Base-by-base conservation (phyloP, 2,888 invertebrate species). In the Agrochola lota region DNA sequence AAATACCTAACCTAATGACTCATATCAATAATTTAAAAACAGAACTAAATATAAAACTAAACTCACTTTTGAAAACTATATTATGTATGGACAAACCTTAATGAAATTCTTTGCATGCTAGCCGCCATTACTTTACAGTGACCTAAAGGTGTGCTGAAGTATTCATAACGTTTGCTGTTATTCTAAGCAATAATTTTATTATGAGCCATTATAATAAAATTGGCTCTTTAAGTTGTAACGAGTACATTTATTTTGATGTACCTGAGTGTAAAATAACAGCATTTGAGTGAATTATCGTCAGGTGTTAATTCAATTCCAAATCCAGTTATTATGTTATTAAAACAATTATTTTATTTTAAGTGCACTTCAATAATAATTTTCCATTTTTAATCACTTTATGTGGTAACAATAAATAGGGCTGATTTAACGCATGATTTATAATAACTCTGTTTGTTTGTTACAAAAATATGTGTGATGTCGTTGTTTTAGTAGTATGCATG, bases 141-240 rank as follows among this genome's bases (percentile, higher is more conserved):
- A 77, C 74, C 62, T 78, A 23, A 72, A 76, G 59, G 84, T 81
- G 78, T 82, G 84, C 67, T 85, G 75, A 81, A 81, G 69, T 75
- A 79, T 86, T 81, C 55, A 69, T 84, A 77, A 75, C n/a, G 30
- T 71, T 55, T 15, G 52, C 49, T 43, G 70, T 73, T 67, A 71
- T 69, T 73, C 46, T 76, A 81, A 84, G 74, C 60, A 69, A 70
- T 78, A 77, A 87, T n/a, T n/a, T n/a, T n/a, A n/a, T 84, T 80
- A 85, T 76, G 59, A 67, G 64, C 49, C 1, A 77, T 85, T 85
- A 83, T 79, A 55, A 59, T 69, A 55, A 73, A 85, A 78, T 78
- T 60, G 15, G 66, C 59, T 72, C 64, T 46, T 55, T 67, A 68
- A 68, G 12, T 74, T 57, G 26, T 60, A 73, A 80, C 64, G 59